Percentiles rank a stretch among this genome's conserved stretches.
Evolutionary conservation across 2,888 invertebrate species (phyloP).

Genomic region (Aricia artaxerxes): DNA sequence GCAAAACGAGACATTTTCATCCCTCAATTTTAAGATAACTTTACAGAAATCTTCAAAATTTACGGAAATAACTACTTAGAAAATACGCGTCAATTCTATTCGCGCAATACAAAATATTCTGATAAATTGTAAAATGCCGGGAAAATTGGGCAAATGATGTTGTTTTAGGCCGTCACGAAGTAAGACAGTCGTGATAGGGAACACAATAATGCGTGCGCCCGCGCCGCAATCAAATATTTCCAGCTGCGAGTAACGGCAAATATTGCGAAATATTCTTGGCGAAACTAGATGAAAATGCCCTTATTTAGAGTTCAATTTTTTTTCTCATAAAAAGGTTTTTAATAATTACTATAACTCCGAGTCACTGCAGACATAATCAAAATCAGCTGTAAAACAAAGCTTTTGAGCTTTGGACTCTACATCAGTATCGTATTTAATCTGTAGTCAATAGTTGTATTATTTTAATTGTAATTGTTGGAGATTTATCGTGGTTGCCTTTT

Average conservation of each 20-base stretch:
- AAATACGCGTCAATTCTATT: background rate
- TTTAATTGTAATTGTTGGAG: background rate
- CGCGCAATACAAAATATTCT: background rate
- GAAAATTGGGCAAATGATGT: constrained; percentile 19
- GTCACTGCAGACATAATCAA: background rate
- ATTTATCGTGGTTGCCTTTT: too few species aligned
- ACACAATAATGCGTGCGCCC: constrained; percentile 52
- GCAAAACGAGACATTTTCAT: too few species aligned
- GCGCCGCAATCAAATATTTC: constrained; percentile 45
- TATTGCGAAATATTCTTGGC: background rate
- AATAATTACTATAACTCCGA: background rate
- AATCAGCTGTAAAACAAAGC: background rate
- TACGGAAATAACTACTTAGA: background rate
- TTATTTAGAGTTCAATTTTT: background rate
- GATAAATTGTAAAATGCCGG: background rate
- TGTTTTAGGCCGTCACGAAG: constrained; percentile 55
- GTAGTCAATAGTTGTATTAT: background rate
- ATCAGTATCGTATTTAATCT: background rate
- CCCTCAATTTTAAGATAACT: too few species aligned
- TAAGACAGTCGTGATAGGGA: constrained; percentile 59
- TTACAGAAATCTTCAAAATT: background rate
- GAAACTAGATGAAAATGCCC: background rate
- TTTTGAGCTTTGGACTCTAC: background rate
- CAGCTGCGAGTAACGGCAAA: constrained; percentile 30
- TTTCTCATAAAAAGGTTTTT: too few species aligned